These are phyloP conservation scores for Oriolus oriolus DNA, from an alignment of 2,113 vertebrate genomes.

Conservation along the genomic window DNA sequence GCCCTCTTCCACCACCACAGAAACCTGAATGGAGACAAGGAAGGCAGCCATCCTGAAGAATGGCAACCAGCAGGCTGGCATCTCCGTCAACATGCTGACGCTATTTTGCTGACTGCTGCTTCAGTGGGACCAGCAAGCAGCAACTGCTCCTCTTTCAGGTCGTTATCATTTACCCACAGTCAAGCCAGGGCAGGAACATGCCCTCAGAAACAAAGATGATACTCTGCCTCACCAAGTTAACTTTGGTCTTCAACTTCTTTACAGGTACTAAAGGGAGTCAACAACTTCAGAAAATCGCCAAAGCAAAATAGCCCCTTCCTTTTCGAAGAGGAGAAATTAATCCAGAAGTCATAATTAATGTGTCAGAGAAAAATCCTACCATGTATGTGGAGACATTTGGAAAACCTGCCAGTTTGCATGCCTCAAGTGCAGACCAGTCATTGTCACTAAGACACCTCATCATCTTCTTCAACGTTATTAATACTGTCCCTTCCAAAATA, in stretches of 20 bases:
- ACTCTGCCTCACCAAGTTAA: neutral
- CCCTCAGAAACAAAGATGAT: neutral
- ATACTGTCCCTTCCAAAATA: neutral
- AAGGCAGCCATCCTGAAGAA: neutral
- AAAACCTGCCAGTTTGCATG: neutral
- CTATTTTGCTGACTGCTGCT: neutral
- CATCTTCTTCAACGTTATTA: neutral
- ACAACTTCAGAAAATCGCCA: neutral
- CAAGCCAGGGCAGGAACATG: neutral
- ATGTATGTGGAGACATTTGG: neutral
- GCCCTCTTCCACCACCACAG: neutral
- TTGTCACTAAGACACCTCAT: neutral
- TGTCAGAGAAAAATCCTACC: neutral
- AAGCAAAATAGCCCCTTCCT: neutral
- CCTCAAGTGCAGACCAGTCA: neutral
- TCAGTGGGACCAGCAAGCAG: neutral
- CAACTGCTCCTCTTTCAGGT: neutral
- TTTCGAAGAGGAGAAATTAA: neutral
- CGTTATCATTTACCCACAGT: accelerated
- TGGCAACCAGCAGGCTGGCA: neutral
- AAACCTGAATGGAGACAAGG: neutral
- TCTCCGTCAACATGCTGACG: neutral
- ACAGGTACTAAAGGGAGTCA: neutral
- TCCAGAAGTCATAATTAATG: neutral
- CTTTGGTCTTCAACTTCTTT: neutral